Conservation (phyloP, 2,888 invertebrate species). For the Aproaerema taeniolella region DNA sequence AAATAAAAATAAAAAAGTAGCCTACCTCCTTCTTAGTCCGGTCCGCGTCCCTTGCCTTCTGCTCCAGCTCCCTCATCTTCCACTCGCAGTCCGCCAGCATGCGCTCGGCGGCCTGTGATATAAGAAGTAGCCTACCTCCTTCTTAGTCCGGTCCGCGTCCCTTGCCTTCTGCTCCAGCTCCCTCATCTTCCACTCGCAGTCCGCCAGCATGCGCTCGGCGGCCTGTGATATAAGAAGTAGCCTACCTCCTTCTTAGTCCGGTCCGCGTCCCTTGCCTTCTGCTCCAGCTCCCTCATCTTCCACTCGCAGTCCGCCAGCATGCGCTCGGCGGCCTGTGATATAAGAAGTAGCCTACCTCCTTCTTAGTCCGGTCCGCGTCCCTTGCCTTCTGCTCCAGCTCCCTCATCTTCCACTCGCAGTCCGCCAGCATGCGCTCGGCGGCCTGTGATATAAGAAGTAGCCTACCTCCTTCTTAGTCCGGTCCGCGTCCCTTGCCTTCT, state of each 20-base stretch:
- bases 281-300: slow-evolving; percentile 87
- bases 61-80: slow-evolving; percentile 87
- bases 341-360: no score
- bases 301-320: slow-evolving; percentile 92
- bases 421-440: no score
- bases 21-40: slow-evolving; percentile 74
- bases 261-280: slow-evolving; percentile 81
- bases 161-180: slow-evolving; percentile 85
- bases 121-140: no score
- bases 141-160: slow-evolving; percentile 78
- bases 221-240: no score
- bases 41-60: slow-evolving; percentile 81
- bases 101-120: slow-evolving; percentile 84
- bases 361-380: no score
- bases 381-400: no score
- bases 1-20: no score
- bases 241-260: slow-evolving; percentile 74
- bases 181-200: slow-evolving; percentile 91
- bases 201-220: slow-evolving; percentile 84
- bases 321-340: slow-evolving; percentile 84
- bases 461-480: no score
- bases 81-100: slow-evolving; percentile 92
- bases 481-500: no score
- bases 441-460: no score
- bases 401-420: no score